A percentile compares a stretch with the other conserved stretches of the same genome.
phyloP scores from a whole-genome alignment of 2,888 invertebrate species.

The Glaucopsyche alexis region DNA sequence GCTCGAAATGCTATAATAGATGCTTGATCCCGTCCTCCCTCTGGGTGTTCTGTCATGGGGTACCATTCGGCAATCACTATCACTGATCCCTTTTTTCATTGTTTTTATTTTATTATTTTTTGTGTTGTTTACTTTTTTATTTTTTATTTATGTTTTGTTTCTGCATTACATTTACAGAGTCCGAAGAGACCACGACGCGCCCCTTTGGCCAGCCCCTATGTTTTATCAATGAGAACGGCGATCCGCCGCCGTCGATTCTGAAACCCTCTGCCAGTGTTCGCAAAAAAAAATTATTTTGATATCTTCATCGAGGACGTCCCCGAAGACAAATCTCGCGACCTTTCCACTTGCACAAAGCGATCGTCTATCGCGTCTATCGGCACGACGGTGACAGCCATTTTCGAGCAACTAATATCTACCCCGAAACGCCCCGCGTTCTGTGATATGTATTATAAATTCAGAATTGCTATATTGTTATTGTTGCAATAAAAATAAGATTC shows the following conservation, averaged over 20 bases:
- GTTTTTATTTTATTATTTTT: constrained; percentile 44
- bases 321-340: constrained; percentile 14
- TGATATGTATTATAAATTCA: constrained; percentile 62
- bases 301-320: constrained; percentile 10
- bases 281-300: constrained; percentile 69
- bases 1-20: constrained; percentile 66
- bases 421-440: constrained; percentile 80
- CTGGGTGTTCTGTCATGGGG: constrained; percentile 52
- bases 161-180: constrained; percentile 72
- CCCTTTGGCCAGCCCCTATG: constrained; percentile 91
- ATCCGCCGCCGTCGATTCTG: constrained; percentile 76
- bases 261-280: constrained; percentile 75
- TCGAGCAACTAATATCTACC: constrained; percentile 60
- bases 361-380: constrained; percentile 57
- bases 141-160: constrained; percentile 49
- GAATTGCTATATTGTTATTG: constrained; percentile 60
- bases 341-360: constrained; percentile 37
- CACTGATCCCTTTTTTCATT: constrained; percentile 39
- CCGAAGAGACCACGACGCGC: constrained; percentile 81
- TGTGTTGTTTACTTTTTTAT: constrained; percentile 46
- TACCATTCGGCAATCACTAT: constrained; percentile 41
- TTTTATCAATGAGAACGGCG: constrained; percentile 80
- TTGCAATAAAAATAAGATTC: constrained; percentile 75
- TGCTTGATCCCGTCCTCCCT: constrained; percentile 67
- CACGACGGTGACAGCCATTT: constrained; percentile 57